phyloP scores from a whole-genome alignment of 2,888 invertebrate species.

The Spodoptera exigua region DNA sequence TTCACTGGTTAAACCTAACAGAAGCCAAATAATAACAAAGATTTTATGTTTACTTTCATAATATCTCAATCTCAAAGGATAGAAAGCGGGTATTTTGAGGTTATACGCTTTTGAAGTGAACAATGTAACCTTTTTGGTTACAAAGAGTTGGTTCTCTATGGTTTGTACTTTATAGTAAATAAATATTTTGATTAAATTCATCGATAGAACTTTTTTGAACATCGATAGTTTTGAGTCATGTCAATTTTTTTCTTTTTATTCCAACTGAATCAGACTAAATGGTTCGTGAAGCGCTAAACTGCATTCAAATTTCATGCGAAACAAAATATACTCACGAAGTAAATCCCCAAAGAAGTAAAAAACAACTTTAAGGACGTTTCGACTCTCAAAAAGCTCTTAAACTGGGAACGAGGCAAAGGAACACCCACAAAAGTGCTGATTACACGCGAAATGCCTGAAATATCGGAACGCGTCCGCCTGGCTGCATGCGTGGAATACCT shows the following conservation, averaged over 20 bases:
- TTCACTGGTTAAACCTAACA: slow-evolving; percentile 51
- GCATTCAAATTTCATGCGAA: slow-evolving; percentile 37
- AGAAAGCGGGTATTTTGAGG: slow-evolving; percentile 8
- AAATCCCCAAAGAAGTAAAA: slow-evolving; percentile 30
- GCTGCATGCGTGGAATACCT: slow-evolving; percentile 85
- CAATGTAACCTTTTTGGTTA: slow-evolving; percentile 17
- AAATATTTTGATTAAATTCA: too few relatives aligned
- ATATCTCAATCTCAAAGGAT: slow-evolving; percentile 15
- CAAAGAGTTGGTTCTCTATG: neutral
- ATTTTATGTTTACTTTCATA: slow-evolving; percentile 39
- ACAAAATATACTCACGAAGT: slow-evolving; percentile 40
- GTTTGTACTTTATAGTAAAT: neutral
- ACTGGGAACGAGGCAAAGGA: slow-evolving; percentile 53
- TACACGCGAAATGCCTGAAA: slow-evolving; percentile 79
- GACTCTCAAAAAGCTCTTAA: slow-evolving; percentile 55
- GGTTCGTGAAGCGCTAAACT: neutral
- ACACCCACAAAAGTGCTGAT: slow-evolving; percentile 59
- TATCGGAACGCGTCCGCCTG: slow-evolving; percentile 79
- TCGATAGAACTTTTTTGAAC: too few relatives aligned
- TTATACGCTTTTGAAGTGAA: slow-evolving; percentile 14
- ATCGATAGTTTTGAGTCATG: too few relatives aligned
- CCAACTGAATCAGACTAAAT: too few relatives aligned
- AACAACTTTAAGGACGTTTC: slow-evolving; percentile 44
- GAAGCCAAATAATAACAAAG: slow-evolving; percentile 48
- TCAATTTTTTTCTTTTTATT: too few relatives aligned